Evolutionary conservation across 2,797 vertebrate genomes (phyloP).

Genomic region (Chiloscyllium punctatum): DNA sequence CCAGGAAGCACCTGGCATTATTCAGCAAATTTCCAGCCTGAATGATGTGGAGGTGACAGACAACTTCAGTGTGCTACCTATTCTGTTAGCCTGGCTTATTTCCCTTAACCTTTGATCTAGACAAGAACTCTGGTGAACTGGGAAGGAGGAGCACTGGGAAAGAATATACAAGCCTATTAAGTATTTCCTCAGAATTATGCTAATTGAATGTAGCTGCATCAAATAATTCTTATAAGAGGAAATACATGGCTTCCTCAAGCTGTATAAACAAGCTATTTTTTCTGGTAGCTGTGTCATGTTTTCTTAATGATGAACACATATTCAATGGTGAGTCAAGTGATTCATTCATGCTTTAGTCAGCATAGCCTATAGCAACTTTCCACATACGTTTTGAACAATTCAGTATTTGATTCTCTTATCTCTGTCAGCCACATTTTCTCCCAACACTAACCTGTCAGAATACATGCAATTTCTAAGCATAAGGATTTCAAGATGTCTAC

Average conservation of each 20-base stretch:
- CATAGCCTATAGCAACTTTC: too few species aligned
- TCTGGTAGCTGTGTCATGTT: conserved; percentile 6
- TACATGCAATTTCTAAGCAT: neutral
- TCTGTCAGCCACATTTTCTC: neutral
- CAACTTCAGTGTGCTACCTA: neutral
- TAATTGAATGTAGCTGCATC: neutral
- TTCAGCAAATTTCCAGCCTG: neutral
- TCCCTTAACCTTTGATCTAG: neutral
- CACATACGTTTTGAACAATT: neutral
- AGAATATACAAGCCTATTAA: neutral
- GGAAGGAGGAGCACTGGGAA: neutral
- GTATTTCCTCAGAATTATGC: neutral
- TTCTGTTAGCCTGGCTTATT: neutral
- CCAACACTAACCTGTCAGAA: neutral
- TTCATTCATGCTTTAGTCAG: neutral
- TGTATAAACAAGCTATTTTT: neutral
- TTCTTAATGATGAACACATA: neutral
- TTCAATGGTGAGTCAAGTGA: neutral
- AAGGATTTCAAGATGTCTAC: neutral
- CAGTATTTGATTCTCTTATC: neutral
- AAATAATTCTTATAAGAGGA: neutral
- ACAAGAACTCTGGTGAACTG: neutral
- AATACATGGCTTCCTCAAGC: neutral
- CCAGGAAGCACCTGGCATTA: neutral
- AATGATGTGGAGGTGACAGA: neutral